A percentile compares a stretch with the other conserved stretches of the same genome.
Evolutionary conservation across 2,888 invertebrate species (phyloP).

Genomic region (Clepsis dumicolana): DNA sequence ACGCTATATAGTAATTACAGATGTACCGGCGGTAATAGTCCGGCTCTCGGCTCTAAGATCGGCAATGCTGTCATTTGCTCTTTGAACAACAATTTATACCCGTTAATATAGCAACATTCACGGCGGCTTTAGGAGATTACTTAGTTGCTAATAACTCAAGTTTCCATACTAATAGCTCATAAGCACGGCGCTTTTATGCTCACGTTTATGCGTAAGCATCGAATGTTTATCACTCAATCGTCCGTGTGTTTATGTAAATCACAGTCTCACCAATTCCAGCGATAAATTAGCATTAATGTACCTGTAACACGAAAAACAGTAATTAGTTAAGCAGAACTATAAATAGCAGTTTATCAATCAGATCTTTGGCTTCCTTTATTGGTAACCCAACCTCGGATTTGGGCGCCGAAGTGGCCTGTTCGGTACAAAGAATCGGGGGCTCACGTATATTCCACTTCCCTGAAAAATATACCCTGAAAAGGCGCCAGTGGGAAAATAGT

Average conservation of each 20-base stretch:
- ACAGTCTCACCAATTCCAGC: constrained; percentile 60
- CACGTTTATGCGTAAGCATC: constrained; percentile 25
- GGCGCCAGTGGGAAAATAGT: constrained; percentile 82
- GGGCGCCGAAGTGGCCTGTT: constrained; percentile 39
- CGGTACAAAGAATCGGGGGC: constrained; percentile 61
- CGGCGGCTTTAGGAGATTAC: constrained; percentile 64
- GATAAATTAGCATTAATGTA: constrained; percentile 58
- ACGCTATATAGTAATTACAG: constrained; percentile 79
- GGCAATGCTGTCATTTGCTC: constrained; percentile 73
- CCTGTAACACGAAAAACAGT: constrained; percentile 52
- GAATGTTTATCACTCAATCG: constrained; percentile 42
- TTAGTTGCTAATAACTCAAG: constrained; percentile 60
- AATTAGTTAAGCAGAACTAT: constrained; percentile 43
- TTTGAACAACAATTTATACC: constrained; percentile 70
- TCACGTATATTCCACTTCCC: constrained; percentile 74
- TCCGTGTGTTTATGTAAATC: constrained; percentile 51
- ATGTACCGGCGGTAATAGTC: constrained; percentile 80
- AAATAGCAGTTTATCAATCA: constrained; percentile 45
- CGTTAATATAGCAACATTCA: constrained; percentile 63
- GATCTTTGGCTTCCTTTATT: constrained; percentile 45
- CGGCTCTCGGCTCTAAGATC: constrained; percentile 60
- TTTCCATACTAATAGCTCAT: constrained; percentile 65
- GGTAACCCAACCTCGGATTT: constrained; percentile 35
- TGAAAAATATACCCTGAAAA: constrained; percentile 81
- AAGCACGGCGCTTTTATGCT: constrained; percentile 49